These are phyloP conservation scores for Leucophora obtusa DNA, from an alignment of 2,888 invertebrate species.

Conservation along the genomic window DNA sequence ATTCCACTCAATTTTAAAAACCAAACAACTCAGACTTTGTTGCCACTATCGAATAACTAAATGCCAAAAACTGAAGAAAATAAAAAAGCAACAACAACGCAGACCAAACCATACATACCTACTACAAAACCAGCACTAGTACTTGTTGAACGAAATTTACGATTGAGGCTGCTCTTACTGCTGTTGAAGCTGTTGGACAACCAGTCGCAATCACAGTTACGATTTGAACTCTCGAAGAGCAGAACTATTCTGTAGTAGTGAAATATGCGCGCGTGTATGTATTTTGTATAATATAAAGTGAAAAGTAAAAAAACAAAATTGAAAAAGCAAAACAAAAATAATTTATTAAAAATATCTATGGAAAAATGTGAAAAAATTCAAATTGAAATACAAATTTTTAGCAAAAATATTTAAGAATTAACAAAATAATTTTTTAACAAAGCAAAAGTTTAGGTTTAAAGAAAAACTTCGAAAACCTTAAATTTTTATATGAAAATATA, in stretches of 20 bases:
- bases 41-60: conserved; percentile 58
- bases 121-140: conserved; percentile 39
- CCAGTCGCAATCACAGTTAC: conserved; percentile 70
- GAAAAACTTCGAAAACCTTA: background rate
- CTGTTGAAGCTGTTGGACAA: conserved; percentile 59
- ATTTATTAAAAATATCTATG: conserved; percentile 8
- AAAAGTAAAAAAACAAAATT: conserved; percentile 34
- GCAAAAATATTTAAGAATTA: background rate
- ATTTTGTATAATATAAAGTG: conserved; percentile 7
- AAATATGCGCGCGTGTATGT: conserved; percentile 49
- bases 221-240: conserved; percentile 73
- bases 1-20: conserved; percentile 54
- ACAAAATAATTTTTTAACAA: background rate
- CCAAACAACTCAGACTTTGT: conserved; percentile 52
- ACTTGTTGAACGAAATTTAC: conserved; percentile 54
- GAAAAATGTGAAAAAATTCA: conserved; percentile 30
- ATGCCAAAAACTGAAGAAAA: conserved; percentile 67
- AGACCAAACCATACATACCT: conserved; percentile 44
- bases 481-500: background rate
- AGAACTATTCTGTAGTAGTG: conserved; percentile 72
- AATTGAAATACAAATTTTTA: background rate
- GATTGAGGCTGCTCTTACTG: conserved; percentile 45
- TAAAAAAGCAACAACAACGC: conserved; percentile 63
- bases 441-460: background rate
- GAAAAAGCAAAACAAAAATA: conserved; percentile 37